Base-by-base conservation (phyloP, 1,140 invertebrate species). In the Aphelinus atriplicis region DNA sequence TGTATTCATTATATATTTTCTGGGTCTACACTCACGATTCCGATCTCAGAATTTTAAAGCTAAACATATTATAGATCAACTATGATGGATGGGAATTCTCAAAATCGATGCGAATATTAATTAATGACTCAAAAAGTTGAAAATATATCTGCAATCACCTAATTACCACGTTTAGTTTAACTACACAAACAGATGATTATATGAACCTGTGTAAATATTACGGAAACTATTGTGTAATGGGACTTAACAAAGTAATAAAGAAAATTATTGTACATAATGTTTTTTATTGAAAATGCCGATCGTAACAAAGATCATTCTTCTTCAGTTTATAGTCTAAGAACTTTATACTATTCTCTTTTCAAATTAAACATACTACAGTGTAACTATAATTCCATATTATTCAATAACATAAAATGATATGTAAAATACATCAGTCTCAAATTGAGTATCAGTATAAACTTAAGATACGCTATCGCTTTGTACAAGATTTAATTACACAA, bases 181-280 rank as follows among this genome's bases (percentile, higher is more conserved):
- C 76, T 4, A 80, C 60, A 3, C 76, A 75, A 71, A 77, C 65
- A 26, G 69, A 65, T 51, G 26, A 70, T 53, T 58, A 63, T 51
- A 58, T 58, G 71, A 71, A 71, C 57, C 43, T 61, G 26, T 76
- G 75, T 76, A 76, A 76, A 76, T 76, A 76, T 48, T 61, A 67
- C 45, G 66, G 26, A 71, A 66, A 67, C 67, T 43, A 67, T 48
- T 68, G 57, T 76, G 63, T 72, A 76, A 62, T 68, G 58, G 62
- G 47, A 71, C 53, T 71, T 66, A 72, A 69, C 46, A 57, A 71
- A 66, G 63, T 58, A 69, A 75, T 75, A 75, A 75, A 72, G 46
- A 9, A 55, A 66, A 66, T 67, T 61, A 75, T 64, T 69, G 43
- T 63, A 62, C 2, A 50, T 42, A 55, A 45, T 46, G 51, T 57